Base-by-base conservation (phyloP, 2,113 vertebrate genomes). In the Lasiurus borealis region DNA sequence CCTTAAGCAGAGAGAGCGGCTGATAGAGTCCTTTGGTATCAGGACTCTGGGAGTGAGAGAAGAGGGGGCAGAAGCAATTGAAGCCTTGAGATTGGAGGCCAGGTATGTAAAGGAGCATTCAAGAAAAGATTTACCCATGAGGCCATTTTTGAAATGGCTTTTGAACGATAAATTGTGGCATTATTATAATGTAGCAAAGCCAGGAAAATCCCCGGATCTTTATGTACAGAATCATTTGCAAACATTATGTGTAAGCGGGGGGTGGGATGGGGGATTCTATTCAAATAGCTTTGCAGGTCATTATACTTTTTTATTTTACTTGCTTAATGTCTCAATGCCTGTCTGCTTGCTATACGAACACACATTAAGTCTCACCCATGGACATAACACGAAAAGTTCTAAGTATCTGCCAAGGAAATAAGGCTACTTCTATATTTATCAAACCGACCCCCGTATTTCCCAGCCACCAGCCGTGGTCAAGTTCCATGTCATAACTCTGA, bases 91-190 rank as follows among this genome's bases (percentile, higher is more conserved):
- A 84, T 23, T 9, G 7, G 13, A 73, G 77, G 52, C 2, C 9
- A 76, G 13, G 48, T 10, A 15, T 2, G 21, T 3, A 78, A 92
- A 68, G 23, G 57, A 40, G 40, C 19, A 59, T 0, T 29, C 16
- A 87, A 77, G 40, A 21, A 44, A 81, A 94, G 31, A 82, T 36
- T 59, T 29, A 19, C 19, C 31, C 2, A 10, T 1, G 8, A 90
- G 69, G 69, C n/a, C 82, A 64, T 72, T 77, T 94, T 66, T 90
- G 23, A 90, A 83, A 87, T 25, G 8, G 31, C 46, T 71, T 59
- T 72, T 95, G 64, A 84, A 83, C 87, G 82, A 66, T 14, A 86
- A 71, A 9, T 57, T 83, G 21, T 3, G 14, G 9, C 11, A 52
- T 69, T 27, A 62, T 62, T 62, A 62, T 25, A 25, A 29, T 34